Conservation (phyloP, 1,140 invertebrate genomes). For the Meteorus sp. region DNA sequence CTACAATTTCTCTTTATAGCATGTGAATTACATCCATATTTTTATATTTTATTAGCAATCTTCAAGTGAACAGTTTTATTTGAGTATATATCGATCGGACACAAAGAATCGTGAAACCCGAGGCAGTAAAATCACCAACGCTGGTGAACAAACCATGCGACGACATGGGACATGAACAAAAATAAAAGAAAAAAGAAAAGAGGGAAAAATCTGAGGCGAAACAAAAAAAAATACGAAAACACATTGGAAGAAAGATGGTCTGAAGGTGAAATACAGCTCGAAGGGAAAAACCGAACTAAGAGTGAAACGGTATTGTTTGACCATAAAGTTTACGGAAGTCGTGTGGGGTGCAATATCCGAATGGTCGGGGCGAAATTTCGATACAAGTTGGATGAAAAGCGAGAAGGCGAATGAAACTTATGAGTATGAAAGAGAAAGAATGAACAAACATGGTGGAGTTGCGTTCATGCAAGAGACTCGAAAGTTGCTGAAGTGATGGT, state of each 20-base stretch:
- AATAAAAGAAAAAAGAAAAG: neutral
- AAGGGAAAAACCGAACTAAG: conserved; percentile 1
- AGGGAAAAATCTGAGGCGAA: neutral
- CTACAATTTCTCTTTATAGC: too few relatives aligned
- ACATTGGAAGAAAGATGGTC: conserved; percentile 5
- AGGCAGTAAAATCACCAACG: too few relatives aligned
- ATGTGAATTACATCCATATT: too few relatives aligned
- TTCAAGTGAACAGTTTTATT: too few relatives aligned
- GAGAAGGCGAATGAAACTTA: neutral
- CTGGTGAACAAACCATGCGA: neutral
- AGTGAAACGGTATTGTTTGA: conserved; percentile 14
- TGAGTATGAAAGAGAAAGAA: neutral
- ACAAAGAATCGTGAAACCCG: too few relatives aligned
- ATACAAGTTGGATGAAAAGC: conserved; percentile 6
- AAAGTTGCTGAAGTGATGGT: too few relatives aligned
- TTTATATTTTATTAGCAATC: too few relatives aligned
- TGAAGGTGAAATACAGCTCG: conserved; percentile 5
- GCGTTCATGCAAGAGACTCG: neutral
- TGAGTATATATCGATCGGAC: too few relatives aligned
- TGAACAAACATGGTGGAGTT: neutral
- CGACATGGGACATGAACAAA: neutral
- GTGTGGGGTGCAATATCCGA: conserved; percentile 17
- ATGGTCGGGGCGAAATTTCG: conserved; percentile 7
- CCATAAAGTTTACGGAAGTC: conserved; percentile 22
- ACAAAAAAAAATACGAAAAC: neutral